Evolutionary conservation across 2,797 vertebrate species (phyloP).

Genomic region (Sebastiscus tertius): DNA sequence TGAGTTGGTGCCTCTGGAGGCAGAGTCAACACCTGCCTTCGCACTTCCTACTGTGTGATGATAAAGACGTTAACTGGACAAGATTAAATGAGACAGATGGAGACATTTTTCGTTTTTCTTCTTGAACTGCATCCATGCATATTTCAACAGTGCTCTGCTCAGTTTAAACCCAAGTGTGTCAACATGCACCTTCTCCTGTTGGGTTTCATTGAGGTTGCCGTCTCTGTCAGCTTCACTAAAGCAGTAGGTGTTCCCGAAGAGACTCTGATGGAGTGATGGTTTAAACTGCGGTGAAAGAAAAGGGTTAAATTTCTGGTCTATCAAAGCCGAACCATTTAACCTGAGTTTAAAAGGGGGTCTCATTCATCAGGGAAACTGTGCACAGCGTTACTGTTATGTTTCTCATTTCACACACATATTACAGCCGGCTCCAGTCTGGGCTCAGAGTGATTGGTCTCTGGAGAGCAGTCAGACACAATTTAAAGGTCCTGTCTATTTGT

Average conservation of each 20-base stretch:
- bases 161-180: neutral
- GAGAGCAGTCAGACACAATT: constrained; percentile 72
- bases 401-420: constrained; percentile 71
- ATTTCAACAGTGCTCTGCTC: constrained; percentile 6
- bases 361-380: constrained; percentile 61
- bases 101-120: neutral
- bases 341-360: constrained; percentile 45
- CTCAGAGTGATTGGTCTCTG: constrained; percentile 61
- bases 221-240: neutral
- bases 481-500: constrained; percentile 70
- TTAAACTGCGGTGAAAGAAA: constrained; percentile 10
- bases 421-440: constrained; percentile 34
- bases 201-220: neutral
- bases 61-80: constrained; percentile 15
- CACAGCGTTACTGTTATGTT: constrained; percentile 55
- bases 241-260: neutral
- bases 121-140: neutral
- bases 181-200: neutral
- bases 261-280: neutral
- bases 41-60: constrained; percentile 1
- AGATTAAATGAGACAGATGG: constrained; percentile 12
- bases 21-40: constrained; percentile 56
- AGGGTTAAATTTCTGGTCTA: constrained; percentile 45
- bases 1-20: constrained; percentile 27
- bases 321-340: constrained; percentile 58